Percentiles rank a stretch among this genome's conserved stretches.
phyloP scores from a whole-genome alignment of 2,797 vertebrate genomes.

The Tragopan temminckii region DNA sequence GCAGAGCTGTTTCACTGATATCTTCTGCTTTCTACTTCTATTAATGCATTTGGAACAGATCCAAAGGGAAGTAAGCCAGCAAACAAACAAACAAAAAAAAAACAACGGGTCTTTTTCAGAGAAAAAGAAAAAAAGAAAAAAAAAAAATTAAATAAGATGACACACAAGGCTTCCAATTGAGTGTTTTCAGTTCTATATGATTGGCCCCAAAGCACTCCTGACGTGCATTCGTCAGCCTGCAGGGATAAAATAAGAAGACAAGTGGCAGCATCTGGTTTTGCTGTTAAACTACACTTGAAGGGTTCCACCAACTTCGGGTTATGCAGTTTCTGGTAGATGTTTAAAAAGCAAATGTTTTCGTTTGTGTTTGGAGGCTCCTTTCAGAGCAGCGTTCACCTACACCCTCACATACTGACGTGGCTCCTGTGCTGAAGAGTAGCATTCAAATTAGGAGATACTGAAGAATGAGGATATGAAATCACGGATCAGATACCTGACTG shows the following conservation, averaged over 20 bases:
- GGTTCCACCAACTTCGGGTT: neutral
- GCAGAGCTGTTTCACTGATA: neutral
- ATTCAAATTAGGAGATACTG: neutral
- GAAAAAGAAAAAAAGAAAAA: neutral
- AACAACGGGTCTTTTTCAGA: neutral
- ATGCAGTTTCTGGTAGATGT: neutral
- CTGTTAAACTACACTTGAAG: conserved; percentile 7
- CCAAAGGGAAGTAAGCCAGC: neutral
- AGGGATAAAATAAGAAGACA: neutral
- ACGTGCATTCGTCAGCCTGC: neutral
- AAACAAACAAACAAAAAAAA: too few species aligned
- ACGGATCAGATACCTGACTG: neutral
- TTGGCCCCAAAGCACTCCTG: neutral
- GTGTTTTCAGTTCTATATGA: neutral
- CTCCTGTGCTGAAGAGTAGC: neutral
- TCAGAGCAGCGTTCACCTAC: neutral
- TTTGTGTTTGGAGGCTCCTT: neutral
- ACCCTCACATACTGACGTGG: neutral
- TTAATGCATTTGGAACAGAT: neutral
- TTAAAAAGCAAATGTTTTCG: neutral
- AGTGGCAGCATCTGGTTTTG: neutral
- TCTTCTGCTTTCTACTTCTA: neutral
- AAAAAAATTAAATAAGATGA: neutral
- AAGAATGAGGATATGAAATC: neutral
- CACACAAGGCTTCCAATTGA: neutral